Evolutionary conservation across 2,113 vertebrate genomes (phyloP), one percentile per base, ranked within the genome.

Genomic region (Rhynchopsitta pachyrhyncha): DNA sequence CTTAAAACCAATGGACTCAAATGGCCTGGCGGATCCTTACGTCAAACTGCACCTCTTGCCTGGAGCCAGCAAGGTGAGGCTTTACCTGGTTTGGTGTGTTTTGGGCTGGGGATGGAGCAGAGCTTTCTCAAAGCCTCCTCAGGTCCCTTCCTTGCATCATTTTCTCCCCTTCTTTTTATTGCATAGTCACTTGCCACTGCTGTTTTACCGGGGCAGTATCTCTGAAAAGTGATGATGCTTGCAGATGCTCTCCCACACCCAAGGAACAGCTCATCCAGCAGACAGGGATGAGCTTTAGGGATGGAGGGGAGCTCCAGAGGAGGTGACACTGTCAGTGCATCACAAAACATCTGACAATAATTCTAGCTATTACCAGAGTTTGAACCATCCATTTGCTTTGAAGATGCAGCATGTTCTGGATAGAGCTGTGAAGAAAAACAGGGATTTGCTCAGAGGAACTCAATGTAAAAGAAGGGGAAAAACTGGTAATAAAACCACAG

Each of bases 1-100:
- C 53, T 97, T 99, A 92, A 99, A 99, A 93, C 99, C 99, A 6
- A 99, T 99, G 99, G 99, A 99, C 93, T 99, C 99, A 35, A 99
- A 99, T 0, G 99, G 99, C 46, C 96, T 99, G 96, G 99, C 99
- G 1, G 99, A 99, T 97, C 99, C 99, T 22, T 99, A 99, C 1
- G 98, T 99, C 57, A 99, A 99, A 84, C 98, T 99, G 66, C 99
- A 99, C 93, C 98, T 99, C 95, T 96, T 99, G 92, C 99, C 99
- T 0, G 99, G 99, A 68, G 99, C 99, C 90, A 99, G 99, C 97
- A 99, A 99, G 99, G 99, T 99, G 98, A 97, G 89, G 68, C 39
- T 80, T 81, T 85, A 76, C 78, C 62, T n/a, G 33, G 5, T 6
- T 60, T 2, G 16, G 9, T 24, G 25, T 1, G 1, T 29, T 55